Percentiles rank a stretch among this genome's conserved stretches.
phyloP scores from a whole-genome alignment of 64 coral and sea anemone genomes.

The Actinia tenebrosa region DNA sequence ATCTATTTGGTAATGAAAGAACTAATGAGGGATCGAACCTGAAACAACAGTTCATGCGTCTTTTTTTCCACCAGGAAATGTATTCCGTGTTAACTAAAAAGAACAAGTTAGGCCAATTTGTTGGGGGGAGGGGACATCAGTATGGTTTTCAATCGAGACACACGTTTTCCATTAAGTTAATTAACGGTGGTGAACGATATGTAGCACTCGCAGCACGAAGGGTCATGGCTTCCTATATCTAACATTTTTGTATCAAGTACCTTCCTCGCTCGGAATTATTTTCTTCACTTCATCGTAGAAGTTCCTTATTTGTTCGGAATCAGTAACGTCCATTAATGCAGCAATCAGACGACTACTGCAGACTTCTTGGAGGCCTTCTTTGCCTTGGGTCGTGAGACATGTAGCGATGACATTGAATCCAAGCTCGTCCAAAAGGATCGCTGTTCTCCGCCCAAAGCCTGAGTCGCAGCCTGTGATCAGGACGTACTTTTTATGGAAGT shows the following conservation, averaged over 20 bases:
- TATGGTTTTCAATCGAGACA: too few species aligned
- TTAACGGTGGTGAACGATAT: too few species aligned
- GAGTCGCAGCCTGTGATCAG: constrained; percentile 47
- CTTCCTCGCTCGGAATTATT: not conserved
- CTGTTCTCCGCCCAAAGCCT: constrained; percentile 22
- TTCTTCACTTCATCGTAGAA: not conserved
- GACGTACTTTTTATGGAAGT: constrained; percentile 27
- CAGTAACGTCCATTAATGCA: constrained; percentile 43
- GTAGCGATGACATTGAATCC: constrained; percentile 38
- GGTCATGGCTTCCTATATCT: not conserved
- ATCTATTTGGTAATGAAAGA: too few species aligned
- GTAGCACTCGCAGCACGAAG: too few species aligned
- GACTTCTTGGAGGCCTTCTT: constrained; percentile 11
- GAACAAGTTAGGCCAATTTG: too few species aligned
- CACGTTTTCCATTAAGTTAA: too few species aligned
- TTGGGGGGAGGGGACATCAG: too few species aligned
- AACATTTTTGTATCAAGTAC: not conserved
- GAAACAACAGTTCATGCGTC: too few species aligned
- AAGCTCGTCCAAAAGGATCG: constrained; percentile 37
- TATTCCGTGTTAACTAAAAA: too few species aligned
- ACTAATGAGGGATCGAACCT: too few species aligned
- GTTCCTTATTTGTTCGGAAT: constrained; percentile 12
- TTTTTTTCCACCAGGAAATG: too few species aligned
- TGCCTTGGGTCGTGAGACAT: constrained; percentile 45
- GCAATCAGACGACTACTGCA: constrained; percentile 11